Evolutionary conservation across 2,888 invertebrate species (phyloP), one percentile per base, ranked within the genome.

Genomic region (Lasioglossum villosulum): DNA sequence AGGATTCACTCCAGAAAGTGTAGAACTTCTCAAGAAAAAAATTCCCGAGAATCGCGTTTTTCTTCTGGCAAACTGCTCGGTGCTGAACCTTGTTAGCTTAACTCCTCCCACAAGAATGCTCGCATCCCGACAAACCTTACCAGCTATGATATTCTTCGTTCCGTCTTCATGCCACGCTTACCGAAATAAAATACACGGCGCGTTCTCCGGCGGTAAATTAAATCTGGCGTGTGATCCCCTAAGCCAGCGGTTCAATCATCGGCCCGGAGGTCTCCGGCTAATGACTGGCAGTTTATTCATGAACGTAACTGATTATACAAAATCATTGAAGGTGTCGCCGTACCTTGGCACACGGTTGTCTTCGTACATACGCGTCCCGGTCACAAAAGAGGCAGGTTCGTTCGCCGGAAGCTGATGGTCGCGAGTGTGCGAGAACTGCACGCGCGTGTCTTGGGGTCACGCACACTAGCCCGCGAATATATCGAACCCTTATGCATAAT

Each of bases 401-500:
- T 86, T 80, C 81, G 42, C 80, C 52, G 71, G 59, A 82, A 70
- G 48, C 71, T 59, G 75, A 8, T 23, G 48, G 56, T 59, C 68
- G 45, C n/a, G 56, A 16, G 16, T 56, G 77, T 42, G 66, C 48
- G 19, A 14, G 16, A 19, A n/a, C 23, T 39, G 12, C 56, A 23
- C 42, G 45, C 45, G 63, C 34, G 39, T n/a, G n/a, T 39, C 66
- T n/a, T 10, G 48, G n/a, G 52, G 66, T 48, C 80, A 12, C 79
- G 42, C 27, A 71, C 78, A 74, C 68, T 56, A 19, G 42, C 80
- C 74, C 30, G 66, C 73, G 87, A 88, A 86, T 92, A 88, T 86
- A 89, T 92, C 91, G 92, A 90, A 92, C 83, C 89, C 88, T 91
- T 91, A 92, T 92, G 89, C 91, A 92, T 92, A 92, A 92, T 92